phyloP scores from a whole-genome alignment of 2,888 invertebrate species.

The Ashinkailepas kermadecensis region DNA sequence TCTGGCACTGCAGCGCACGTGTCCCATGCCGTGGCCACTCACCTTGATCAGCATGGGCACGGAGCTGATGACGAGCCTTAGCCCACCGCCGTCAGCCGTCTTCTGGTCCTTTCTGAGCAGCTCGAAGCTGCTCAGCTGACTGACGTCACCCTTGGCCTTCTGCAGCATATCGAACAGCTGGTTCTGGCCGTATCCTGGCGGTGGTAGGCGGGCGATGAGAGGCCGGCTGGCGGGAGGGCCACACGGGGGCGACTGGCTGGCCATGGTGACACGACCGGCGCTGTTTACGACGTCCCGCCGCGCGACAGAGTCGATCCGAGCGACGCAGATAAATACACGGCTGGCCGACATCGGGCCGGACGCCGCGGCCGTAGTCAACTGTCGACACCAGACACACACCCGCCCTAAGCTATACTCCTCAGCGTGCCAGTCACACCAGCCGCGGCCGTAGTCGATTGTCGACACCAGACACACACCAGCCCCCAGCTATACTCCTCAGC shows the following conservation, averaged over 20 bases:
- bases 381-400: no score
- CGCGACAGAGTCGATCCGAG: no score
- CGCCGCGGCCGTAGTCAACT: no score
- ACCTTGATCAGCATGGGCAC: slow-evolving; percentile 60
- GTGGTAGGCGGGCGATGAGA: no score
- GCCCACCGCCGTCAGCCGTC: slow-evolving; percentile 46
- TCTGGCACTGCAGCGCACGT: not conserved
- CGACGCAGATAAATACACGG: no score
- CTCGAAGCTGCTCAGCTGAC: slow-evolving; percentile 55
- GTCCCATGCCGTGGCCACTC: slow-evolving; percentile 31
- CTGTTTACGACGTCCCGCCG: no score
- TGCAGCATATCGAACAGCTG: slow-evolving; percentile 46
- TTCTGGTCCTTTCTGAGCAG: slow-evolving; percentile 70
- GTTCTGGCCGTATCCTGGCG: not conserved
- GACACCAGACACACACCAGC: not conserved
- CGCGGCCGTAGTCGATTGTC: not conserved
- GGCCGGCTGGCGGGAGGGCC: no score
- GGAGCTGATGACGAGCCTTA: slow-evolving; percentile 52
- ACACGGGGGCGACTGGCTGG: no score
- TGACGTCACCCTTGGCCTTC: slow-evolving; percentile 58
- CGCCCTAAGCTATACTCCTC: no score
- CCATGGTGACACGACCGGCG: no score
- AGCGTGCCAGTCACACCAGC: not conserved
- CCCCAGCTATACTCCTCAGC: not conserved
- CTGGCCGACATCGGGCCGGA: no score